Conservation (phyloP, 2,113 vertebrate species). For the Motacilla alba region DNA sequence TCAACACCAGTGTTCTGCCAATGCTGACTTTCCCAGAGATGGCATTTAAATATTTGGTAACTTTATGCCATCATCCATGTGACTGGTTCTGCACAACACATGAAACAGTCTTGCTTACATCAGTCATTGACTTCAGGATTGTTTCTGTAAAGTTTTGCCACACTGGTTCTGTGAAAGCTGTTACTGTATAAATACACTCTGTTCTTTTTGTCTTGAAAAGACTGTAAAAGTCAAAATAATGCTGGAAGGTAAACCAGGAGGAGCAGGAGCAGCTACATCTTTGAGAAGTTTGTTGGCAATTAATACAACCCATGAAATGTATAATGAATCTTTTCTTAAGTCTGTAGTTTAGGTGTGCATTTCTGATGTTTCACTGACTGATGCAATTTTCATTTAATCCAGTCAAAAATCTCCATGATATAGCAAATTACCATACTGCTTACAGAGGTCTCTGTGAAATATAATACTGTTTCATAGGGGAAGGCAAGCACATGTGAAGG, state of each 20-base stretch:
- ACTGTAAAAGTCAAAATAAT: background rate
- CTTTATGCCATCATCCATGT: background rate
- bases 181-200: background rate
- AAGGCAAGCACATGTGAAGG: slow-evolving; percentile 15
- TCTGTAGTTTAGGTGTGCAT: background rate
- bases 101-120: background rate
- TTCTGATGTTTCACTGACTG: background rate
- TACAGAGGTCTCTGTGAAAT: slow-evolving; percentile 16
- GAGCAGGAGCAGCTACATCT: background rate
- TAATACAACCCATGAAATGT: background rate
- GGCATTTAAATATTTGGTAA: background rate
- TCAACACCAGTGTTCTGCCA: background rate
- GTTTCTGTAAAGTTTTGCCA: background rate
- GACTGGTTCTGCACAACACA: background rate
- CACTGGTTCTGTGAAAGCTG: background rate
- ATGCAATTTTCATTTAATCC: background rate
- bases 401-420: background rate
- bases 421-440: background rate
- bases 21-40: background rate
- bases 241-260: background rate
- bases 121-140: background rate
- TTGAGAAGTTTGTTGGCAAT: background rate
- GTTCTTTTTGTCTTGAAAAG: background rate
- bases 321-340: background rate
- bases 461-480: background rate